A percentile compares a stretch with the other conserved stretches of the same genome.
Conservation (phyloP, 2,888 invertebrate genomes). For the Selenia dentaria region DNA sequence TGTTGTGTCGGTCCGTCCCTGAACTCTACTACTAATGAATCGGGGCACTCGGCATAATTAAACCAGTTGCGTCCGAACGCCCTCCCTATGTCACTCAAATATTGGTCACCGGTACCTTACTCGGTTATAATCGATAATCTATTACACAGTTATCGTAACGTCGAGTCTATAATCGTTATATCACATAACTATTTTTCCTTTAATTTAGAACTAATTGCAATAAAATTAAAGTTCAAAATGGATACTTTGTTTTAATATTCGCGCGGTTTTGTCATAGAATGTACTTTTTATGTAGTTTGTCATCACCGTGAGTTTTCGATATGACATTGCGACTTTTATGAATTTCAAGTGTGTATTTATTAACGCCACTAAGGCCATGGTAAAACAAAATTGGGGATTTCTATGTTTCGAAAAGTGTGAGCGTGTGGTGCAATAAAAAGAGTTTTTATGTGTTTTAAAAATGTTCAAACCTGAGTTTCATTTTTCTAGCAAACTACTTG, state of each 20-base stretch:
- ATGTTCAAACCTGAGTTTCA: conserved; percentile 75
- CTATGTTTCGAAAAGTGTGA: no score
- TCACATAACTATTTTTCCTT: conserved; percentile 2
- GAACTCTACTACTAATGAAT: conserved; percentile 75
- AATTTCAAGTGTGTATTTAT: no score
- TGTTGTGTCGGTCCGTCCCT: conserved; percentile 56
- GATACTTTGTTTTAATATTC: neutral
- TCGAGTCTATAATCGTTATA: neutral
- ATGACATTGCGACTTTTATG: no score
- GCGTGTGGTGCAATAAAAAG: no score
- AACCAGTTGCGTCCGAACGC: conserved; percentile 74
- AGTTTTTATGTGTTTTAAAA: conserved; percentile 18
- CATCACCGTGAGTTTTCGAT: no score
- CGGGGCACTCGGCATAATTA: conserved; percentile 79
- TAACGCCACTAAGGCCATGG: no score
- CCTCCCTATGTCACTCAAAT: conserved; percentile 61
- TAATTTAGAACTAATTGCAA: neutral
- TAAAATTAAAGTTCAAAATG: conserved; percentile 1
- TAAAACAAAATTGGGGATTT: no score
- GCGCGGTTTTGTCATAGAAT: neutral
- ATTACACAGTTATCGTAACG: conserved; percentile 7
- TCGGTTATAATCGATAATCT: conserved; percentile 13
- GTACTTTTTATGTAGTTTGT: no score
- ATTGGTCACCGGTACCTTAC: conserved; percentile 41
- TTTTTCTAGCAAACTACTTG: conserved; percentile 75